These are phyloP conservation scores for Lamellibrachia satsuma DNA, from an alignment of 2,888 invertebrate species.

Conservation along the genomic window DNA sequence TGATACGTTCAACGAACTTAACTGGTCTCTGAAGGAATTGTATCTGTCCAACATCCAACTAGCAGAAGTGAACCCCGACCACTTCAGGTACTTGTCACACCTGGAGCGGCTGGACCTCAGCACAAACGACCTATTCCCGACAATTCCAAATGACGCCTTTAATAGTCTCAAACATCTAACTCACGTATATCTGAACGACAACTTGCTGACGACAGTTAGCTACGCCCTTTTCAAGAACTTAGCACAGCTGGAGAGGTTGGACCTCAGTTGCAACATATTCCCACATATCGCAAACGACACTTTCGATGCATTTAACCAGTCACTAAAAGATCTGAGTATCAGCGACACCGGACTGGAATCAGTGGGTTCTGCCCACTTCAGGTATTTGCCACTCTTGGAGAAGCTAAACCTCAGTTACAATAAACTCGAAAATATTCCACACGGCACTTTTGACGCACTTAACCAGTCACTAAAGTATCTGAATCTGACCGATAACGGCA, in stretches of 20 bases:
- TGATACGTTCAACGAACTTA: constrained; percentile 39
- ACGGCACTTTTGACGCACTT: constrained; percentile 38
- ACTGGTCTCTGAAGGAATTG: constrained; percentile 33
- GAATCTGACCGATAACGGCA: constrained; percentile 39
- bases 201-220: constrained; percentile 35
- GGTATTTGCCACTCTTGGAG: too few relatives aligned
- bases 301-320: constrained; percentile 33
- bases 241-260: too few relatives aligned
- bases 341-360: constrained; percentile 36
- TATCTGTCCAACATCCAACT: constrained; percentile 42
- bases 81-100: constrained; percentile 37
- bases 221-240: constrained; percentile 23
- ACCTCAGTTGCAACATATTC: constrained; percentile 34
- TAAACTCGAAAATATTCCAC: constrained; percentile 29
- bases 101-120: constrained; percentile 40
- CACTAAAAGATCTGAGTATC: constrained; percentile 41
- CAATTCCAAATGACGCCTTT: too few relatives aligned
- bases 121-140: background rate
- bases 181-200: constrained; percentile 38
- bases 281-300: constrained; percentile 35
- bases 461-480: constrained; percentile 36
- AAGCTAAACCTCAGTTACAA: constrained; percentile 25
- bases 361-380: constrained; percentile 31
- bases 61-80: constrained; percentile 27
- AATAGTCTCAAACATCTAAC: too few relatives aligned